Conservation (phyloP, 2,797 vertebrate species). For the Rallus crepitans region DNA sequence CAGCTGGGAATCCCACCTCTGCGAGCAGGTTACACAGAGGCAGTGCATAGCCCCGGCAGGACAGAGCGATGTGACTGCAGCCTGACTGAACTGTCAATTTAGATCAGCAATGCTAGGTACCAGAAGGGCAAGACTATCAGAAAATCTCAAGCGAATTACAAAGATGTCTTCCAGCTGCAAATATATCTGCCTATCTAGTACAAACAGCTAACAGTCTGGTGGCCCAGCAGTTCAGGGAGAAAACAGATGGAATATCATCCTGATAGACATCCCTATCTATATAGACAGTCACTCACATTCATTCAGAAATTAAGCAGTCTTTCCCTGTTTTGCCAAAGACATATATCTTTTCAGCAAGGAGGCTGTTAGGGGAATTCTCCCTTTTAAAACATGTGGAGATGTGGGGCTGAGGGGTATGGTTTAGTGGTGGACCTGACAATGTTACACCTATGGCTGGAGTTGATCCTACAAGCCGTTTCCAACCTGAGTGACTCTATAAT, state of each 20-base stretch:
- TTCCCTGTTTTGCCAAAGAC: background rate
- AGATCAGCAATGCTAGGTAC: slow-evolving; percentile 9
- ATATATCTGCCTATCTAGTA: slow-evolving; percentile 18
- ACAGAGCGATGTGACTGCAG: background rate
- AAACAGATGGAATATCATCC: background rate
- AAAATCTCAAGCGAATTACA: slow-evolving; percentile 57
- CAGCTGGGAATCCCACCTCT: background rate
- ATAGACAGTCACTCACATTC: background rate
- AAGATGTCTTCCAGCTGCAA: slow-evolving; percentile 27
- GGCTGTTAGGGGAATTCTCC: background rate
- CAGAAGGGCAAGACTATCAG: slow-evolving; percentile 29
- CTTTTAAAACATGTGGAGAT: background rate
- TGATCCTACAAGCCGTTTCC: background rate
- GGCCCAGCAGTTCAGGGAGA: slow-evolving; percentile 20
- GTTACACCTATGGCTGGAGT: background rate
- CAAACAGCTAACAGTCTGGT: background rate
- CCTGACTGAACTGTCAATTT: slow-evolving; percentile 23
- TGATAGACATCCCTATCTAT: background rate
- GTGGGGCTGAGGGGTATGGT: background rate
- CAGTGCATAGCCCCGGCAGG: background rate
- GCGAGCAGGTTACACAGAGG: background rate
- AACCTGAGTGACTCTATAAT: background rate
- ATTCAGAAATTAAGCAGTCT: slow-evolving; percentile 14
- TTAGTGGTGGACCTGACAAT: no score
- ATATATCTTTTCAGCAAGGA: background rate